phyloP scores from a whole-genome alignment of 2,113 vertebrate genomes.

The Sinocyclocheilus rhinocerous region DNA sequence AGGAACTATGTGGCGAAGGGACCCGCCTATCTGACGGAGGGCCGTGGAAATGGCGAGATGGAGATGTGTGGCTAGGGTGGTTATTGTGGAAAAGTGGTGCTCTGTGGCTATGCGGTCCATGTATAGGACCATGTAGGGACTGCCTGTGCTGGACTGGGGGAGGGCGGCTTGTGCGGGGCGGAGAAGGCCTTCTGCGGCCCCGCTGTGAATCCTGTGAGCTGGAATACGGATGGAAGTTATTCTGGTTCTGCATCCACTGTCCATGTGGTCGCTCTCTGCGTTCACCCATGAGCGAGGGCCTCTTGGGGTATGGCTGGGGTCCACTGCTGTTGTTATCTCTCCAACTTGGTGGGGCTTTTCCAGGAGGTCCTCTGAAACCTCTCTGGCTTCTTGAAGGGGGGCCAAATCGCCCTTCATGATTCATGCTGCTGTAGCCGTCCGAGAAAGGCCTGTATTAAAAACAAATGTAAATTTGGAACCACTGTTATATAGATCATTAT shows the following conservation, averaged over 20 bases:
- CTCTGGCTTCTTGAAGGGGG: conserved; percentile 63
- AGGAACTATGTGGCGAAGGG: conserved; percentile 64
- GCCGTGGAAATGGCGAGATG: conserved; percentile 68
- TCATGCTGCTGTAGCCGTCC: conserved; percentile 59
- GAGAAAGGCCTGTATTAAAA: conserved; percentile 63
- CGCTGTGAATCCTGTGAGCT: conserved; percentile 72
- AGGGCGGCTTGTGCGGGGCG: conserved; percentile 63
- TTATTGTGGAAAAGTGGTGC: conserved; percentile 68
- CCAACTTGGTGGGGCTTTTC: conserved; percentile 65
- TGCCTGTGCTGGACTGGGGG: conserved; percentile 67
- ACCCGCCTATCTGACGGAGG: conserved; percentile 70
- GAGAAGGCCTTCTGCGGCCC: conserved; percentile 67
- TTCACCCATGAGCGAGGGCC: conserved; percentile 69
- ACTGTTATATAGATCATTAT: too few relatives aligned
- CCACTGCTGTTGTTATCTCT: conserved; percentile 70
- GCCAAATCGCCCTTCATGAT: conserved; percentile 64
- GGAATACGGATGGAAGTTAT: conserved; percentile 68
- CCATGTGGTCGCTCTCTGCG: conserved; percentile 69
- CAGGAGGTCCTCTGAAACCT: conserved; percentile 62
- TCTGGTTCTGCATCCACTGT: conserved; percentile 70
- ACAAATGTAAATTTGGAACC: conserved; percentile 48
- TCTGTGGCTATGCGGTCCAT: conserved; percentile 65
- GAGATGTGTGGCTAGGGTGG: conserved; percentile 66
- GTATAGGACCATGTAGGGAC: conserved; percentile 64
- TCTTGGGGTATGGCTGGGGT: conserved; percentile 65